These are phyloP conservation scores for Oscarella lobularis DNA, from an alignment of 37 sponge, comb jelly and placozoan species.

Conservation along the genomic window DNA sequence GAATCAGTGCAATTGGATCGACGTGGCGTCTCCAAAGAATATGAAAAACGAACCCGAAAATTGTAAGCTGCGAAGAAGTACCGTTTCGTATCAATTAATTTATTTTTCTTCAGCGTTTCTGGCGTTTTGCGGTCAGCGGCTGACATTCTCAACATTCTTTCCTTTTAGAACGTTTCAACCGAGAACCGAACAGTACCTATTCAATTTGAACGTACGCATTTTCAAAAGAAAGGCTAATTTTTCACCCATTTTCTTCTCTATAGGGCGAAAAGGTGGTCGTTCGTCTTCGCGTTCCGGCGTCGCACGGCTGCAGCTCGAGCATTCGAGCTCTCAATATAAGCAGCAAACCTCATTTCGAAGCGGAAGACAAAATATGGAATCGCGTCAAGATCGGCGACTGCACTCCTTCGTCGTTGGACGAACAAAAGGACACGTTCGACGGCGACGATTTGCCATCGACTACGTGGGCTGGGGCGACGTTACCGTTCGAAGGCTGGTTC, in stretches of 20 bases:
- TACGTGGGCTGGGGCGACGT: neutral
- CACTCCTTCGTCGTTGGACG: neutral
- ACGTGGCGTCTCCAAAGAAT: too few relatives aligned
- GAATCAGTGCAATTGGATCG: neutral
- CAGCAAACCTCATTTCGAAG: neutral
- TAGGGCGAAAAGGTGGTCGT: neutral
- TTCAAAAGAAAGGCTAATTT: too few relatives aligned
- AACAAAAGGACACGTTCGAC: neutral
- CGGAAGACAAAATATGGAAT: neutral
- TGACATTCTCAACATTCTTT: neutral
- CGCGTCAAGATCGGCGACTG: too few relatives aligned
- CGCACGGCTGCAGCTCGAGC: neutral
- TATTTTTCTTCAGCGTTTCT: neutral
- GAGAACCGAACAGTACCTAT: neutral
- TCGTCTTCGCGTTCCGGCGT: neutral
- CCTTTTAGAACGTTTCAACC: neutral
- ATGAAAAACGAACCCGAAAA: too few relatives aligned
- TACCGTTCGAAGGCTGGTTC: neutral
- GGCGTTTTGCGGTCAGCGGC: neutral
- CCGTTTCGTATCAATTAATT: too few relatives aligned
- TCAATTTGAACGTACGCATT: too few relatives aligned
- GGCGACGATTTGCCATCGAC: neutral
- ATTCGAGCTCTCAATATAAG: neutral
- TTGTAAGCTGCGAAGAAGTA: too few relatives aligned
- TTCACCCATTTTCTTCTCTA: neutral